These are phyloP conservation scores for Leptobrachium ailaonicum DNA, from an alignment of 2,113 vertebrate genomes.

Conservation along the genomic window DNA sequence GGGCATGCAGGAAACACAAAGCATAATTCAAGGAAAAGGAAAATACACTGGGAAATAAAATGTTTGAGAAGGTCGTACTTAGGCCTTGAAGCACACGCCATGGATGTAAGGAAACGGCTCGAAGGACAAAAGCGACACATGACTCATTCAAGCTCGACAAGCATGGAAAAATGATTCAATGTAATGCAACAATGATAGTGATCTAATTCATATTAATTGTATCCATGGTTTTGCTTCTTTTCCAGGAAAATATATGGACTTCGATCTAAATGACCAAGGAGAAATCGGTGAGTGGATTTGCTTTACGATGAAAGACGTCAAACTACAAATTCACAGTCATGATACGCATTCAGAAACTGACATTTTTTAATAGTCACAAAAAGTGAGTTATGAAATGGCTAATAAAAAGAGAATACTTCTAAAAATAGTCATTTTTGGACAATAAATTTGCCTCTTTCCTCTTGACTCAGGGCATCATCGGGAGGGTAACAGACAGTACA, in stretches of 20 bases:
- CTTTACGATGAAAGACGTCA: too few relatives aligned
- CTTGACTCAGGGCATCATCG: too few relatives aligned
- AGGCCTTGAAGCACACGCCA: neutral
- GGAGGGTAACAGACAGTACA: too few relatives aligned
- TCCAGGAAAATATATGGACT: constrained; percentile 96
- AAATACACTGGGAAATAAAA: neutral
- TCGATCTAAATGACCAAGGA: constrained; percentile 94
- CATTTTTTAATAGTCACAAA: too few relatives aligned
- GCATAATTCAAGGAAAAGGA: neutral
- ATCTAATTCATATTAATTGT: constrained; percentile 6
- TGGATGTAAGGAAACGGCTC: neutral
- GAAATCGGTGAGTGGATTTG: constrained; percentile 88
- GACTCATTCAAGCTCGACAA: neutral
- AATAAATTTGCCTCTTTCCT: too few relatives aligned
- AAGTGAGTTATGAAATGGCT: too few relatives aligned
- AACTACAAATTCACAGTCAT: too few relatives aligned
- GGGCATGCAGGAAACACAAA: neutral
- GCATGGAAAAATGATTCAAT: neutral
- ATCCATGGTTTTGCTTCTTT: constrained; percentile 52
- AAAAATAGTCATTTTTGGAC: too few relatives aligned
- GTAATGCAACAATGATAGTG: neutral
- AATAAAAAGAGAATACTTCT: too few relatives aligned
- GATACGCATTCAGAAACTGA: too few relatives aligned
- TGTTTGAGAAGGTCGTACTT: neutral
- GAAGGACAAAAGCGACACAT: neutral